A percentile compares a stretch with the other conserved stretches of the same genome.
phyloP scores from a whole-genome alignment of 2,797 vertebrate species.

The Natrix natrix region DNA sequence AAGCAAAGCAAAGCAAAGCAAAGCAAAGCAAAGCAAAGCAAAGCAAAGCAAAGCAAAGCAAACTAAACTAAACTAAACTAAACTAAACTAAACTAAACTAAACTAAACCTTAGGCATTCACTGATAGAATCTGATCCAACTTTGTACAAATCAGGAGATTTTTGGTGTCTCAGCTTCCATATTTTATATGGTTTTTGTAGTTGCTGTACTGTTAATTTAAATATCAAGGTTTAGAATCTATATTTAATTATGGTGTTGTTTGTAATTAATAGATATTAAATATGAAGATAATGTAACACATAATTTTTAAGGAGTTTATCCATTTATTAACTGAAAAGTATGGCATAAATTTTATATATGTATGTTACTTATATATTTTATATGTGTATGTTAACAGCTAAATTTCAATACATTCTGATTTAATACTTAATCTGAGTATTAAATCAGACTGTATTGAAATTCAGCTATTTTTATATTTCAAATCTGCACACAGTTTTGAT shows the following conservation, averaged over 20 bases:
- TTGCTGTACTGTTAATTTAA: neutral
- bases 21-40: too few relatives aligned
- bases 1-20: too few relatives aligned
- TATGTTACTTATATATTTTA: neutral
- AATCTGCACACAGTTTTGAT: neutral
- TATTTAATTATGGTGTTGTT: neutral
- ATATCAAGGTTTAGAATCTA: neutral
- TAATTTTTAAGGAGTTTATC: neutral
- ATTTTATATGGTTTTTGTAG: neutral
- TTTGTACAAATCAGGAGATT: slow-evolving; percentile 33
- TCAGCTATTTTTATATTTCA: neutral
- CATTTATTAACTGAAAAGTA: neutral
- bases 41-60: too few relatives aligned
- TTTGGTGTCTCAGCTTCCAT: slow-evolving; percentile 21
- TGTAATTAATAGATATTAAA: neutral
- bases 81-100: too few relatives aligned
- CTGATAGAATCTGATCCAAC: slow-evolving; percentile 41
- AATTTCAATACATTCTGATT: too few relatives aligned
- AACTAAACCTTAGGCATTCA: neutral
- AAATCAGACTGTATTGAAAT: neutral
- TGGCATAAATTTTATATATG: neutral
- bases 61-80: too few relatives aligned
- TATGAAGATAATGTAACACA: too few relatives aligned
- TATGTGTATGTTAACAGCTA: neutral
- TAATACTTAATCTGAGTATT: neutral